phyloP scores from a whole-genome alignment of 2,888 invertebrate genomes.

The Stenurella melanura region DNA sequence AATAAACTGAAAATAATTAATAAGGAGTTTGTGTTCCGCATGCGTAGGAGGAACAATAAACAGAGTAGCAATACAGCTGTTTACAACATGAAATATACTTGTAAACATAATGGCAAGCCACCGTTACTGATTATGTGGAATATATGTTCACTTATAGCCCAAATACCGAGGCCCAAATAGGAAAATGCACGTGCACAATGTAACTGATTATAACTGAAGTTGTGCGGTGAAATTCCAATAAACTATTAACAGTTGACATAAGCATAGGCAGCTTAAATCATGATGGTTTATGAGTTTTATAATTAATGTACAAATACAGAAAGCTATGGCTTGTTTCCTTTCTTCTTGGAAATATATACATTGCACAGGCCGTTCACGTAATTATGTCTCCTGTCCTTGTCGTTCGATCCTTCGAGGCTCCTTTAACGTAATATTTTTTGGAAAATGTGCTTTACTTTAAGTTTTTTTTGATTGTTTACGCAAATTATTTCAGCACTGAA shows the following conservation, averaged over 20 bases:
- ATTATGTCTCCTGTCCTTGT: constrained; percentile 51
- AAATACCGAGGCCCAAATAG: constrained; percentile 58
- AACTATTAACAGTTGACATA: constrained; percentile 64
- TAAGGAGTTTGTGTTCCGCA: constrained; percentile 25
- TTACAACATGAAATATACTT: constrained; percentile 47
- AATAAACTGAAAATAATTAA: constrained; percentile 22
- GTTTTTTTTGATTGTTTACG: too few relatives aligned
- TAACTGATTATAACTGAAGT: constrained; percentile 56
- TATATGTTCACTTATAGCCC: constrained; percentile 43
- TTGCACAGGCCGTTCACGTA: constrained; percentile 51
- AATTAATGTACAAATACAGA: constrained; percentile 68
- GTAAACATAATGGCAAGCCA: constrained; percentile 44
- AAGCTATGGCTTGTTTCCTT: constrained; percentile 63
- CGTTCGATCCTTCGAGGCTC: constrained; percentile 33
- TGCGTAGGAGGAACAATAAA: constrained; percentile 46
- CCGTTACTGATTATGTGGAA: constrained; percentile 44
- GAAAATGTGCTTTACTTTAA: background rate
- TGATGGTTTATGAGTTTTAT: constrained; percentile 68
- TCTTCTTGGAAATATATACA: constrained; percentile 60
- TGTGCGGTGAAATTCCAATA: constrained; percentile 64
- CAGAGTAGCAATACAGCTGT: constrained; percentile 37
- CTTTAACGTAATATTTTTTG: background rate
- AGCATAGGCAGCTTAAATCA: constrained; percentile 64
- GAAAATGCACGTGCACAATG: constrained; percentile 56
- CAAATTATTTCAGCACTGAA: too few relatives aligned